A percentile compares a stretch with the other conserved stretches of the same genome.
Conservation (phyloP, 2,888 invertebrate species). For the Caenorhabditis angaria region DNA sequence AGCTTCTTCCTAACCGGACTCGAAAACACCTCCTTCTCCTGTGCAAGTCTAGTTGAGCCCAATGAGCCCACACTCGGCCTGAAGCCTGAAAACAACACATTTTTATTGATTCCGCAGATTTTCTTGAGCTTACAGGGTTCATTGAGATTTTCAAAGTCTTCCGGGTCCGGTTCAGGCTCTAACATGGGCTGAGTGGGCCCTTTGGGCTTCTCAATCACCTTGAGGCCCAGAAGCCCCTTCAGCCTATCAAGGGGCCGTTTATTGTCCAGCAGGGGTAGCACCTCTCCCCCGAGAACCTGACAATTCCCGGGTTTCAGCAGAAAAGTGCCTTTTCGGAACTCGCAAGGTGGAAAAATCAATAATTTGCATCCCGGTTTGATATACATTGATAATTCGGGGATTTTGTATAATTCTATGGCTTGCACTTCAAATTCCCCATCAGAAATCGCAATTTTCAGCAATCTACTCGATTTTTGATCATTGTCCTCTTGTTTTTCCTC, state of each 20-base stretch:
- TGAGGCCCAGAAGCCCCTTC: not conserved
- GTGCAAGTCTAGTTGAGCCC: not conserved
- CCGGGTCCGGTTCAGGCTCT: no score
- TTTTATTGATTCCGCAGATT: no score
- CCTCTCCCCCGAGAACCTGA: slow-evolving; percentile 26
- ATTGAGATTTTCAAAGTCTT: no score
- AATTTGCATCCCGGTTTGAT: slow-evolving; percentile 29
- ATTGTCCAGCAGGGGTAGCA: slow-evolving; percentile 9
- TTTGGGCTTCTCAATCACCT: no score
- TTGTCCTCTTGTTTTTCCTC: slow-evolving; percentile 34
- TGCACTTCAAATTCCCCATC: slow-evolving; percentile 22
- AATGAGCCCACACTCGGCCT: no score
- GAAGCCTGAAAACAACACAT: no score
- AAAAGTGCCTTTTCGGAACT: slow-evolving; percentile 36
- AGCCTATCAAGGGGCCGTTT: slow-evolving; percentile 17
- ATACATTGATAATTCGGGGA: slow-evolving; percentile 23
- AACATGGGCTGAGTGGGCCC: no score
- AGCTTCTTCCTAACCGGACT: not conserved
- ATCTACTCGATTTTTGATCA: slow-evolving; percentile 29
- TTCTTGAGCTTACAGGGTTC: no score
- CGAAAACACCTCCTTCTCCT: not conserved
- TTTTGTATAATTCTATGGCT: slow-evolving; percentile 34
- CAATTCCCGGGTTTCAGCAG: slow-evolving; percentile 40
- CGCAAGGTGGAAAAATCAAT: slow-evolving; percentile 19
- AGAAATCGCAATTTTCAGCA: slow-evolving; percentile 22